These are phyloP conservation scores for Bolborhynchus lineola DNA, from an alignment of 2,113 vertebrate genomes.

Conservation along the genomic window DNA sequence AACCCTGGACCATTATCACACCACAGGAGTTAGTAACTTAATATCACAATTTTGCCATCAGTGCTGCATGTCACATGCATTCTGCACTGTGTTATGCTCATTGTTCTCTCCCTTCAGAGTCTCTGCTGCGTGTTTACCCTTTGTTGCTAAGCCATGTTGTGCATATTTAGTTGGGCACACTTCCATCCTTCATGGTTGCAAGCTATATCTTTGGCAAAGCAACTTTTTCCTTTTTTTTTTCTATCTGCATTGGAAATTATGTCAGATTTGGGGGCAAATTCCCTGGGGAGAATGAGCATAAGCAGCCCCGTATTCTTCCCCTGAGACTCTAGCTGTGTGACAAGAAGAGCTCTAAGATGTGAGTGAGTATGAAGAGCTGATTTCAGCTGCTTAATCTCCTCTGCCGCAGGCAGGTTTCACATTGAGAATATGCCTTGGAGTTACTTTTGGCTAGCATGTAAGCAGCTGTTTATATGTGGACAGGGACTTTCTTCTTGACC, in stretches of 20 bases:
- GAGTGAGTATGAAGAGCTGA: neutral
- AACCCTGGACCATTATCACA: neutral
- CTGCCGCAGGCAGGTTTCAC: neutral
- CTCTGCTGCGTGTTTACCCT: neutral
- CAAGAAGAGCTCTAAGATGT: neutral
- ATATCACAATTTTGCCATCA: neutral
- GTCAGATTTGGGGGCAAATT: neutral
- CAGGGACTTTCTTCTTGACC: neutral
- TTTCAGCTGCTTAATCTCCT: slow-evolving; percentile 22
- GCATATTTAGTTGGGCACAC: neutral
- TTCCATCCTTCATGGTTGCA: neutral
- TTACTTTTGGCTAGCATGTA: slow-evolving; percentile 5
- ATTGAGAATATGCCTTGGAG: neutral
- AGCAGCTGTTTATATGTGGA: neutral
- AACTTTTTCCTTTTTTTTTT: neutral
- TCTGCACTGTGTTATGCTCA: neutral
- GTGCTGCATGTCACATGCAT: rapidly evolving
- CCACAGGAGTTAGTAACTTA: neutral
- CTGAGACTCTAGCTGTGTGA: neutral
- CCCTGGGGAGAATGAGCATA: neutral
- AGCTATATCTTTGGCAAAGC: neutral
- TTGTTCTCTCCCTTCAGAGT: neutral
- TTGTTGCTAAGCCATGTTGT: neutral
- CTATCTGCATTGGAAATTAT: neutral
- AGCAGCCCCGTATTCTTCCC: neutral